Base-by-base conservation (phyloP, 2,113 vertebrate genomes). In the Thymallus thymallus region DNA sequence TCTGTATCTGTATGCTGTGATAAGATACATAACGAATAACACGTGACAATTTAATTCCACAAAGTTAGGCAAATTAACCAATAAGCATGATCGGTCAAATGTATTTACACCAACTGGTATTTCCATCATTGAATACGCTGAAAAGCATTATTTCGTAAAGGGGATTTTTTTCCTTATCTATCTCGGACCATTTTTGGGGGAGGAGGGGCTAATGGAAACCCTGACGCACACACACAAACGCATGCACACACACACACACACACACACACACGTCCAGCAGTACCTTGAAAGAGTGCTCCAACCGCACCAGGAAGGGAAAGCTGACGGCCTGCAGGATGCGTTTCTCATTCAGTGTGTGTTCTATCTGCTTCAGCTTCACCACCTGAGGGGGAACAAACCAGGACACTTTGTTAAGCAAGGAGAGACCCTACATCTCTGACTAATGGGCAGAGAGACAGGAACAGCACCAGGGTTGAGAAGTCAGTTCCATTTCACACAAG, bases 261-360 rank as follows among this genome's bases (percentile, higher is more conserved):
- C 24, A 16, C 20, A 65, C 61, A 72, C 32, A 60, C 32, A 45
- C 10, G 9, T 10, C 35, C 29, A 29, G 58, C 48, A 24, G 32
- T 73, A 96, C 94, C 96, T 98, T 98, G 91, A 97, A 97, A 70
- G 95, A 96, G 90, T 96, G 96, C 86, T 97, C 96, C 73, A 98
- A 90, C 69, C 85, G 94, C 84, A 97, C 95, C 60, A 98, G 94
- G 84, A 98, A 98, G 29, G 96, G 95, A 76, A 97, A 98, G 89
- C 91, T 97, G 84, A 98, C 95, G 0, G 95, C 96, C 82, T 98
- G 96, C 72, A 98, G 92, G 85, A 98, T 98, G 77, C 95, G 94
- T 84, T 98, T 98, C 91, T 98, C 96, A 0, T 97, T 98, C 86
- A 97, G 89, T 4, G 96, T 97, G 89, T 98, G 96, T 84, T 98